Percentiles rank a stretch among this genome's conserved stretches.
phyloP scores from a whole-genome alignment of 2,113 vertebrate species.

The Casuarius casuarius region DNA sequence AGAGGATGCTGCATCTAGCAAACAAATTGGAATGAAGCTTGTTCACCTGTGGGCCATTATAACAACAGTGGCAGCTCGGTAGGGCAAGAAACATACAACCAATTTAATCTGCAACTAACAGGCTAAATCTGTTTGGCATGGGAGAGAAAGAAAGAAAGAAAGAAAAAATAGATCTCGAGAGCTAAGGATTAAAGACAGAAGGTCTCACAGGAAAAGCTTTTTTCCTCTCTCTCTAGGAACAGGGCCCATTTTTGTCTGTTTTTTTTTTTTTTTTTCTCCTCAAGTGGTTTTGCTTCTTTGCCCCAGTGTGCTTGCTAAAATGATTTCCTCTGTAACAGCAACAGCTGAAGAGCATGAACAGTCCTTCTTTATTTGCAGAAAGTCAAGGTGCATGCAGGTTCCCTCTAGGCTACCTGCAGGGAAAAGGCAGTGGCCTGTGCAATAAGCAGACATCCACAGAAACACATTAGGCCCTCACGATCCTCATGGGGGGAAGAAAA shows the following conservation, averaged over 20 bases:
- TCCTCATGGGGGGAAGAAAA: neutral
- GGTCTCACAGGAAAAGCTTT: neutral
- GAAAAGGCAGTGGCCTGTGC: constrained; percentile 36
- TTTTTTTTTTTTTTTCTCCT: accelerated
- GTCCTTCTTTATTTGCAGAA: constrained; percentile 14
- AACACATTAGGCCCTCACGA: neutral
- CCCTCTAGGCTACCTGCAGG: constrained; percentile 42
- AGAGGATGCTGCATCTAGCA: constrained; percentile 7
- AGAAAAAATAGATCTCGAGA: neutral
- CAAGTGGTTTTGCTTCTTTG: neutral
- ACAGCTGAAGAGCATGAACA: neutral
- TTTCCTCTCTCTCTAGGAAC: neutral
- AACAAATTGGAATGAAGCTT: constrained; percentile 25
- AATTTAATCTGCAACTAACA: constrained; percentile 35
- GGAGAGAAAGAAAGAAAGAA: neutral
- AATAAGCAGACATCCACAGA: constrained; percentile 14
- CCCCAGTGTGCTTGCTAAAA: neutral
- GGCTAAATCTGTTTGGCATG: neutral
- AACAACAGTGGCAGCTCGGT: neutral
- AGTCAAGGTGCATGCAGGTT: neutral
- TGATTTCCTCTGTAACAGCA: neutral
- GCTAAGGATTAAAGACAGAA: neutral
- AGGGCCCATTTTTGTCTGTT: neutral
- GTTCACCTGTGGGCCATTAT: constrained; percentile 41
- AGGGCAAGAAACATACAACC: neutral